phyloP scores from a whole-genome alignment of 1,140 invertebrate species.

The Heliconius eleuchia region DNA sequence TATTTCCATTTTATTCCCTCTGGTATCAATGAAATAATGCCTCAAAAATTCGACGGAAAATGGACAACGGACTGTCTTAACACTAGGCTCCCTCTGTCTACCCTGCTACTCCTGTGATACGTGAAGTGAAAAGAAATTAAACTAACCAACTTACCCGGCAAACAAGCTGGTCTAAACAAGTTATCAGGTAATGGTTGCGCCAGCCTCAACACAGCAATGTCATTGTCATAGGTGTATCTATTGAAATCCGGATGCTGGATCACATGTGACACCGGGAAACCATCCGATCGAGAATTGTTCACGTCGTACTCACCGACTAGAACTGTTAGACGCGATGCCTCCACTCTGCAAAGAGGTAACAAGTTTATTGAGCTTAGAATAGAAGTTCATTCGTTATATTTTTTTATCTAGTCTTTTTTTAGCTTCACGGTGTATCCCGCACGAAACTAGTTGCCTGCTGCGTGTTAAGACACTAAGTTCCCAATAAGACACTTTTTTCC shows the following conservation, averaged over 20 bases:
- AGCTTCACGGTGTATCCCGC: no score
- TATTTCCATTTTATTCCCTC: no score
- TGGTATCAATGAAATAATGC: no score
- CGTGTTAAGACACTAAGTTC: no score
- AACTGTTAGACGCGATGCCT: constrained; percentile 61
- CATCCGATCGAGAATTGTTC: constrained; percentile 55
- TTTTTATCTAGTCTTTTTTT: no score
- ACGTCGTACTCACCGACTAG: constrained; percentile 71
- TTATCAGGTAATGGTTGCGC: constrained; percentile 83
- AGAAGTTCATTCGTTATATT: neutral
- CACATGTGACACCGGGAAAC: constrained; percentile 60
- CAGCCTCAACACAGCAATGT: constrained; percentile 89
- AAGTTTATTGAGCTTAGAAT: neutral
- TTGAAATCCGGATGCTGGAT: constrained; percentile 87
- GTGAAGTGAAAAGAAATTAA: no score
- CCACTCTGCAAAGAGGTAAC: constrained; percentile 54
- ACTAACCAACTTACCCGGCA: constrained; percentile 80
- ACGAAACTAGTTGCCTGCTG: no score
- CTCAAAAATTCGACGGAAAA: no score
- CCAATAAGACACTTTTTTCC: no score
- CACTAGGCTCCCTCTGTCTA: no score
- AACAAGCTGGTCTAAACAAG: constrained; percentile 86
- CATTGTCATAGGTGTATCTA: constrained; percentile 87
- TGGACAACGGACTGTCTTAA: no score
- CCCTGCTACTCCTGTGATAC: no score